A percentile compares a stretch with the other conserved stretches of the same genome.
phyloP scores from a whole-genome alignment of 2,797 vertebrate genomes.

The Morus bassanus region DNA sequence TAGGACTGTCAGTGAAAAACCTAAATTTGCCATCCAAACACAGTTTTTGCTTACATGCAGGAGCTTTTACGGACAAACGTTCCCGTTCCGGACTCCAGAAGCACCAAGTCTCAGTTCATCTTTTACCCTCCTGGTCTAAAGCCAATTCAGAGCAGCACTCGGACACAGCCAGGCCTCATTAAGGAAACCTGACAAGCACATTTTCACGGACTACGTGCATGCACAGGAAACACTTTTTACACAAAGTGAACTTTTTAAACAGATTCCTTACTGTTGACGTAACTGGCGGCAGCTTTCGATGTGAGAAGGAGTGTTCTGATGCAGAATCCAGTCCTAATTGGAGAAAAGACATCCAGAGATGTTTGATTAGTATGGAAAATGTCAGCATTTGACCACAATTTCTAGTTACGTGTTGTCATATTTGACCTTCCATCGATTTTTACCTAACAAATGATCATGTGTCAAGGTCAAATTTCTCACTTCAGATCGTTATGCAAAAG shows the following conservation, averaged over 20 bases:
- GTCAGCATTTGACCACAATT: fast-evolving
- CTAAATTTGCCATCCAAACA: fast-evolving
- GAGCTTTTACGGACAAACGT: fast-evolving
- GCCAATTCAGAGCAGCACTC: fast-evolving
- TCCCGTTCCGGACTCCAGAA: fast-evolving
- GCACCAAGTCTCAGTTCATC: too few species aligned
- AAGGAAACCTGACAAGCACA: neutral
- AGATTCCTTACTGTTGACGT: conserved; percentile 81
- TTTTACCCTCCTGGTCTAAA: neutral
- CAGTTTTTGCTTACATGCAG: neutral
- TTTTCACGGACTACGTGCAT: neutral
- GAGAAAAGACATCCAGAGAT: conserved; percentile 12
- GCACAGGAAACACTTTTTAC: neutral
- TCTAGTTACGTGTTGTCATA: fast-evolving
- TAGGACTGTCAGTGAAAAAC: neutral
- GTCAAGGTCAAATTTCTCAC: neutral
- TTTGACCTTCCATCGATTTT: neutral
- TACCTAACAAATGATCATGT: neutral
- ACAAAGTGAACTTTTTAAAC: neutral
- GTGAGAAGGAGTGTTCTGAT: conserved; percentile 87
- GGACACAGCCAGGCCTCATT: fast-evolving
- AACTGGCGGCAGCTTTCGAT: conserved; percentile 86
- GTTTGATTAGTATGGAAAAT: neutral
- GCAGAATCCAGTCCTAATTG: conserved; percentile 89
- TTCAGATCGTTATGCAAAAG: too few species aligned